Conservation (phyloP, 2,888 invertebrate species). For the Galerucella nymphaeae region DNA sequence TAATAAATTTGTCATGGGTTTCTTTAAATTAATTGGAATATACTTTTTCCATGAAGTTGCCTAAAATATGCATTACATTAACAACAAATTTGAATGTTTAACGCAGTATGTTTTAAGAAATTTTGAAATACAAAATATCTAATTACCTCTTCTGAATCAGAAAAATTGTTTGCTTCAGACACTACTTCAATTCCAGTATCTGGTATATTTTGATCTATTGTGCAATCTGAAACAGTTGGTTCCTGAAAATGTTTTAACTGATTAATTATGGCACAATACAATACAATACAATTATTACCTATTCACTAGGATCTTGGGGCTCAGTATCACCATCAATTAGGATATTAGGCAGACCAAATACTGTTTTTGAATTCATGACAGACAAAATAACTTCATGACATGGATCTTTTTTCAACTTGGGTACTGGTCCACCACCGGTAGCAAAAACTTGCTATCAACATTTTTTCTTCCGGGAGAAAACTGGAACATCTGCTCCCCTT, state of each 20-base stretch:
- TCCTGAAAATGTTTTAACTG: too few species aligned
- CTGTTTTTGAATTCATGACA: too few species aligned
- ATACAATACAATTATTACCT: background rate
- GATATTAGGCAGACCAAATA: too few species aligned
- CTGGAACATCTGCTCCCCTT: background rate
- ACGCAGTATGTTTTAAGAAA: background rate
- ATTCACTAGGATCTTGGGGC: constrained; percentile 4
- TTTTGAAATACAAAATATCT: background rate
- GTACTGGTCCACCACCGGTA: too few species aligned
- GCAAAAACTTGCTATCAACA: too few species aligned
- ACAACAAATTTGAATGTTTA: background rate
- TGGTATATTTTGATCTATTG: background rate
- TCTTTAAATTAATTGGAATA: too few species aligned
- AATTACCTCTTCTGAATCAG: background rate
- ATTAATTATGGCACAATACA: background rate
- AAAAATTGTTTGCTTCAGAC: constrained; percentile 1
- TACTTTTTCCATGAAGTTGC: background rate
- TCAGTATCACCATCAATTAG: background rate
- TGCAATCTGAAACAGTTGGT: background rate
- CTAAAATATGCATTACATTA: constrained; percentile 4
- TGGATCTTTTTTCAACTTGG: too few species aligned
- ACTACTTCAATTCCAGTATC: background rate
- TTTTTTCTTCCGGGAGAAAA: too few species aligned
- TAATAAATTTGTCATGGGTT: too few species aligned
- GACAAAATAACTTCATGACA: too few species aligned